A percentile compares a stretch with the other conserved stretches of the same genome.
These are phyloP conservation scores for Neuroterus valhalla DNA, from an alignment of 1,140 invertebrate species.

Conservation along the genomic window DNA sequence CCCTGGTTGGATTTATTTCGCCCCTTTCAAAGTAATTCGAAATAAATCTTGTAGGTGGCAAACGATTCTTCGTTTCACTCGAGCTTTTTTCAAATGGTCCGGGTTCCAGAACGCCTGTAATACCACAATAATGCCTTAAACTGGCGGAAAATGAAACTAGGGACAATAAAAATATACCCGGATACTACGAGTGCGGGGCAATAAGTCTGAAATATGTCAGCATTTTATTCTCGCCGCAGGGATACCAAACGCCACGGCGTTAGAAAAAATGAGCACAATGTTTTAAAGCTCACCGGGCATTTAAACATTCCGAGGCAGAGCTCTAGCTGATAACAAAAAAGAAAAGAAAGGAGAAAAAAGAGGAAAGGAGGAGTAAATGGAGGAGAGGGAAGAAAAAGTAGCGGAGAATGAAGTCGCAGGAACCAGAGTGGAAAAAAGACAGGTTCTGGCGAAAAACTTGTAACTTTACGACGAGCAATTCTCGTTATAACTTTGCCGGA, in stretches of 20 bases:
- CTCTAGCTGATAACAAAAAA: not conserved
- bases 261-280: constrained; percentile 48
- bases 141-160: constrained; percentile 61
- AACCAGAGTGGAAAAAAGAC: constrained; percentile 24
- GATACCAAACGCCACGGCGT: constrained; percentile 34
- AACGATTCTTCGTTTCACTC: constrained; percentile 18
- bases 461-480: constrained; percentile 61
- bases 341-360: constrained; percentile 29
- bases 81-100: constrained; percentile 1
- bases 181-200: constrained; percentile 46
- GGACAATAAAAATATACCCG: constrained; percentile 59
- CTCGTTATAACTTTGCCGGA: constrained; percentile 66
- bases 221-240: constrained; percentile 59
- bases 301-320: constrained; percentile 44
- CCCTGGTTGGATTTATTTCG: constrained; percentile 2
- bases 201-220: constrained; percentile 67
- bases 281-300: constrained; percentile 44
- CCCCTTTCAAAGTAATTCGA: constrained; percentile 20
- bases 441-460: constrained; percentile 13
- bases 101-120: constrained; percentile 51
- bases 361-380: constrained; percentile 22
- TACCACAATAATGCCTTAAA: constrained; percentile 58
- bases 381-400: not conserved
- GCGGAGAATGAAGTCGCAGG: constrained; percentile 19
- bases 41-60: constrained; percentile 11